A percentile compares a stretch with the other conserved stretches of the same genome.
These are phyloP conservation scores for Elanoides forficatus DNA, from an alignment of 2,113 vertebrate species.

Conservation along the genomic window DNA sequence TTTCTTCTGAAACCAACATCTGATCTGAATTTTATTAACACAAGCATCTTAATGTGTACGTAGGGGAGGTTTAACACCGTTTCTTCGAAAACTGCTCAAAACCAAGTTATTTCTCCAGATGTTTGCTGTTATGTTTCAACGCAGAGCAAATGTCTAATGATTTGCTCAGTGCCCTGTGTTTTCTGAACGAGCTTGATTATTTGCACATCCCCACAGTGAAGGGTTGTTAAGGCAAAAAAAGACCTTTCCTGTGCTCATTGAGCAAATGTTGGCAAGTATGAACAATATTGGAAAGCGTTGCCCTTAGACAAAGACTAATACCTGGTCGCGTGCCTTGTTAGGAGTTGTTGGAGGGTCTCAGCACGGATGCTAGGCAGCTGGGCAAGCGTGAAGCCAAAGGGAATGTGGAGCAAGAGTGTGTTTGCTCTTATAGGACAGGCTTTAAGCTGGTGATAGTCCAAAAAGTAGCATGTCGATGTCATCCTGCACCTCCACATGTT, in stretches of 20 bases:
- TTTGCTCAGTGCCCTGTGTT: background rate
- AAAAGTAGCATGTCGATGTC: background rate
- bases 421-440: background rate
- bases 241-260: background rate
- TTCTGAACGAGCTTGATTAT: fast-evolving
- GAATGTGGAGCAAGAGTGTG: background rate
- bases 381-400: background rate
- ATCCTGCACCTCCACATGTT: fast-evolving
- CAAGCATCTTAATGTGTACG: background rate
- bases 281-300: background rate
- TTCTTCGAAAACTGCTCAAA: background rate
- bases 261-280: background rate
- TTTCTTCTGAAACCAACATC: background rate
- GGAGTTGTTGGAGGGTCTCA: background rate
- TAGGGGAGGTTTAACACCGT: fast-evolving
- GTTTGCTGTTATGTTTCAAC: background rate
- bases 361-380: fast-evolving
- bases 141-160: background rate
- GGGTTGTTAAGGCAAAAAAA: background rate
- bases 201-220: fast-evolving
- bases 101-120: background rate
- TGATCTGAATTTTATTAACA: background rate
- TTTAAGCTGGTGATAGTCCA: background rate
- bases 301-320: background rate
- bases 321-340: fast-evolving